phyloP scores from a whole-genome alignment of 2,113 vertebrate genomes.

The Nymphicus hollandicus region DNA sequence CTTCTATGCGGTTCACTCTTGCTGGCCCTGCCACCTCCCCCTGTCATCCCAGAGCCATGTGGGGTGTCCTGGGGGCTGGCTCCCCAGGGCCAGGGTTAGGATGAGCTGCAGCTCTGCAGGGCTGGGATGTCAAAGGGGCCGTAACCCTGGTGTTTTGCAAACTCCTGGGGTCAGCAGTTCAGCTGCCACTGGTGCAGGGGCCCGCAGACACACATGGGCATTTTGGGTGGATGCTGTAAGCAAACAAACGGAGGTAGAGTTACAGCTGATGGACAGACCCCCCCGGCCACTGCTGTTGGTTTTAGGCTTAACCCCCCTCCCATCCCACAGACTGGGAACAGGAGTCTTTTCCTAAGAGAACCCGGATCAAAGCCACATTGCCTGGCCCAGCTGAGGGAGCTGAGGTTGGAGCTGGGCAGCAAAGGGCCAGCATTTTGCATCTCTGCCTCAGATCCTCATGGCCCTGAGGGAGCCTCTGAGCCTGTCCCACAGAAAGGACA shows the following conservation, averaged over 20 bases:
- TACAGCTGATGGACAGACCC: not conserved
- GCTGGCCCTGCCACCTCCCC: accelerated
- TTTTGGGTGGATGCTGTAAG: constrained; percentile 67
- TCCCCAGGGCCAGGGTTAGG: not conserved
- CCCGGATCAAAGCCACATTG: not conserved
- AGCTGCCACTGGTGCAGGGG: constrained; percentile 64
- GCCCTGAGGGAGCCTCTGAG: not conserved
- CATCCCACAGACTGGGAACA: accelerated
- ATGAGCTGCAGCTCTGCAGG: not conserved
- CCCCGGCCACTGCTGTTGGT: not conserved
- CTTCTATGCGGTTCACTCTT: not conserved
- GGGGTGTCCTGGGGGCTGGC: not conserved
- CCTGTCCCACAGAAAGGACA: not conserved
- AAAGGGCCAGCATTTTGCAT: not conserved
- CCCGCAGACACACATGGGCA: constrained; percentile 61
- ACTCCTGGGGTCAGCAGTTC: constrained; percentile 73
- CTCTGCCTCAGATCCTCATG: not conserved
- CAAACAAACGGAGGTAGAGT: constrained; percentile 66
- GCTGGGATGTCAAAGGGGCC: constrained; percentile 55
- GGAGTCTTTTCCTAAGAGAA: not conserved
- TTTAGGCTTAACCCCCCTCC: constrained; percentile 8
- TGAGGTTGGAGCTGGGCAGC: not conserved
- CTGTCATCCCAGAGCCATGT: not conserved
- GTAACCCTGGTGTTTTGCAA: constrained; percentile 68
- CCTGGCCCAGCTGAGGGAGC: not conserved